A percentile compares a stretch with the other conserved stretches of the same genome.
Conservation (phyloP, 2,888 invertebrate genomes). For the Leptopilina myrica region DNA sequence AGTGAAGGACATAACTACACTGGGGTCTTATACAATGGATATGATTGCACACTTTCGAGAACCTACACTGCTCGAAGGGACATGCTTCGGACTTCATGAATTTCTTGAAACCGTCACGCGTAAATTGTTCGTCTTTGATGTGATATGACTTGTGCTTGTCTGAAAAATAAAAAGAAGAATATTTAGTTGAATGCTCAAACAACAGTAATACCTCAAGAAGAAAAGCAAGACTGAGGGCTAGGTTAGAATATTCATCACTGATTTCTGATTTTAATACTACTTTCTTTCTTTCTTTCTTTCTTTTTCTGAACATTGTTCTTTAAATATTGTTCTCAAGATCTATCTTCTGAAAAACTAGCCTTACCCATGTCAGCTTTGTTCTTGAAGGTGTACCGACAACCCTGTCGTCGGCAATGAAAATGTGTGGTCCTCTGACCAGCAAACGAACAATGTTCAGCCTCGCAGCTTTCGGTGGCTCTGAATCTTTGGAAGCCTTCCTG, state of each 20-base stretch:
- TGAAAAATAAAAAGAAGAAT: conserved; percentile 75
- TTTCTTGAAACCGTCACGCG: conserved; percentile 98
- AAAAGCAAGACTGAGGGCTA: conserved; percentile 42
- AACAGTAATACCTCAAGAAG: conserved; percentile 2
- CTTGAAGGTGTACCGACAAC: conserved; percentile 97
- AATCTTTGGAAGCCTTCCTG: conserved; percentile 98
- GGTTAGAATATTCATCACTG: conserved; percentile 27
- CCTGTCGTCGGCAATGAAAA: conserved; percentile 95
- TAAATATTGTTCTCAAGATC: background rate
- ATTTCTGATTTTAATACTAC: conserved; percentile 22
- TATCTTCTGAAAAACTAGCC: conserved; percentile 62
- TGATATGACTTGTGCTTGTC: conserved; percentile 99
- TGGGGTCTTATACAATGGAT: conserved; percentile 98
- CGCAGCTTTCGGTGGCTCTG: conserved; percentile 97
- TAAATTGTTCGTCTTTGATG: conserved; percentile 96
- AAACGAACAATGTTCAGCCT: conserved; percentile 93
- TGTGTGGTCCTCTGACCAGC: conserved; percentile 97
- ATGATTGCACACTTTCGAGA: conserved; percentile 97
- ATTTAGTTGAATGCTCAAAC: conserved; percentile 12
- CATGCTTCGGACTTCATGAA: conserved; percentile 98
- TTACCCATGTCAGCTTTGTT: conserved; percentile 99
- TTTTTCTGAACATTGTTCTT: conserved; percentile 6
- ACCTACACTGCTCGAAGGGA: conserved; percentile 93
- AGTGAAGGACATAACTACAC: conserved; percentile 97
- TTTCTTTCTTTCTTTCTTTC: conserved; percentile 18